Percentiles rank a stretch among this genome's conserved stretches.
Conservation (phyloP, 2,888 invertebrate genomes). For the Oscheius sp. region DNA sequence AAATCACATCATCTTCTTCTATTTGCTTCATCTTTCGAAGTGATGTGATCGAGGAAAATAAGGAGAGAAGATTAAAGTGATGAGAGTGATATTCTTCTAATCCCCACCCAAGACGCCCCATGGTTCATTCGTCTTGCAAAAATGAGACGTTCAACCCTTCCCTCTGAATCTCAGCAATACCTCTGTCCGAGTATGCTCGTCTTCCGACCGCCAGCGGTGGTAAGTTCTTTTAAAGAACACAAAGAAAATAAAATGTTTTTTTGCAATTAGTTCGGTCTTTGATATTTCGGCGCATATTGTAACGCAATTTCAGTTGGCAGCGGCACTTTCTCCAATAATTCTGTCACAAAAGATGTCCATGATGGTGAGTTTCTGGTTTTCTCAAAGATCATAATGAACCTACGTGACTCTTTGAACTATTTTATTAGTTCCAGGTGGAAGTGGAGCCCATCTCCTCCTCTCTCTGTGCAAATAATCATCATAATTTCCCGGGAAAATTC, state of each 20-base stretch:
- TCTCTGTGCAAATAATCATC: too few species aligned
- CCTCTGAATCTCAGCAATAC: background rate
- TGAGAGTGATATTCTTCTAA: background rate
- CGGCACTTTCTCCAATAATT: background rate
- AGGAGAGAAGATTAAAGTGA: background rate
- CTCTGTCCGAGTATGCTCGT: conserved; percentile 4
- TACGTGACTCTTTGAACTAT: too few species aligned
- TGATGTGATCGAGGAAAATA: background rate
- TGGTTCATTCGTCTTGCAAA: background rate
- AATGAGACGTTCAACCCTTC: background rate
- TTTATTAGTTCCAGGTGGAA: too few species aligned
- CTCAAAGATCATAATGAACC: too few species aligned
- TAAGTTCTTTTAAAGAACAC: background rate
- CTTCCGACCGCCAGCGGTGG: background rate
- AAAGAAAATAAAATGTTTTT: background rate
- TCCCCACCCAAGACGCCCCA: too few species aligned
- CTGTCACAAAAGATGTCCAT: background rate
- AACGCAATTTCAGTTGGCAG: conserved; percentile 10
- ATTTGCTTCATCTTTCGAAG: background rate
- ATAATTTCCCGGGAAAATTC: too few species aligned
- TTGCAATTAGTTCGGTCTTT: background rate
- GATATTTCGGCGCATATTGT: background rate
- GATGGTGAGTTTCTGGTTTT: conserved; percentile 3
- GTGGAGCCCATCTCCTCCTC: too few species aligned
- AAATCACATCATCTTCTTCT: background rate